These are phyloP conservation scores for Lagodon rhomboides DNA, from an alignment of 2,797 vertebrate genomes.

Conservation along the genomic window DNA sequence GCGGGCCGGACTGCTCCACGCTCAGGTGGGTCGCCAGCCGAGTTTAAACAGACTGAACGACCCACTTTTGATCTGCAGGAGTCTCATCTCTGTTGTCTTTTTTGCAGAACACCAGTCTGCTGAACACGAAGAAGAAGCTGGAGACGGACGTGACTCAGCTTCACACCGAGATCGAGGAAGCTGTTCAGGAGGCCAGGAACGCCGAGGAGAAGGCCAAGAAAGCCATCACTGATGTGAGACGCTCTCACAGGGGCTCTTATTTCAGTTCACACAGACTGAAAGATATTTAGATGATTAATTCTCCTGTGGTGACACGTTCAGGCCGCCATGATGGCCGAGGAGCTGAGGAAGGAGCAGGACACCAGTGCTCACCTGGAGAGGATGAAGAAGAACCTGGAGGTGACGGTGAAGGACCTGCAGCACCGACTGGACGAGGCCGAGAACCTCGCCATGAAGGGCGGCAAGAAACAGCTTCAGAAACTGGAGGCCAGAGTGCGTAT, in stretches of 20 bases:
- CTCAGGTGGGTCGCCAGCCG: slow-evolving; percentile 53
- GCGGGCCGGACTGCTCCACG: slow-evolving; percentile 81
- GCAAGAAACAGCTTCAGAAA: slow-evolving; percentile 91
- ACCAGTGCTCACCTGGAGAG: slow-evolving; percentile 90
- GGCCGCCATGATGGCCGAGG: slow-evolving; percentile 90
- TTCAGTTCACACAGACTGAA: neutral
- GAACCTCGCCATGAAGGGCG: slow-evolving; percentile 88
- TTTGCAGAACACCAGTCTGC: slow-evolving; percentile 86
- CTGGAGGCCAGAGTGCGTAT: slow-evolving; percentile 83
- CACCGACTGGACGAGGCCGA: slow-evolving; percentile 86
- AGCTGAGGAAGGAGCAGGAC: slow-evolving; percentile 92
- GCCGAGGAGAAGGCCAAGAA: slow-evolving; percentile 92
- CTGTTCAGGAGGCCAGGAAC: slow-evolving; percentile 87
- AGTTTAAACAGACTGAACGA: rapidly evolving
- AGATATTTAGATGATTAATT: neutral
- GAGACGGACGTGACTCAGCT: slow-evolving; percentile 86
- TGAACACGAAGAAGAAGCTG: slow-evolving; percentile 86
- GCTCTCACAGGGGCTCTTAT: rapidly evolving
- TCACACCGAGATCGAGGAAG: slow-evolving; percentile 87
- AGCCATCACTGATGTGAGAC: slow-evolving; percentile 87
- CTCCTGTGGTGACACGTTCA: slow-evolving; percentile 50
- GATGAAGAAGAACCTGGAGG: slow-evolving; percentile 92
- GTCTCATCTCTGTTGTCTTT: neutral
- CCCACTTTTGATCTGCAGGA: neutral
- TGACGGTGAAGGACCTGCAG: slow-evolving; percentile 87